Evolutionary conservation across 2,888 invertebrate species (phyloP), one percentile per base, ranked within the genome.

Genomic region (Melinaea menophilus): DNA sequence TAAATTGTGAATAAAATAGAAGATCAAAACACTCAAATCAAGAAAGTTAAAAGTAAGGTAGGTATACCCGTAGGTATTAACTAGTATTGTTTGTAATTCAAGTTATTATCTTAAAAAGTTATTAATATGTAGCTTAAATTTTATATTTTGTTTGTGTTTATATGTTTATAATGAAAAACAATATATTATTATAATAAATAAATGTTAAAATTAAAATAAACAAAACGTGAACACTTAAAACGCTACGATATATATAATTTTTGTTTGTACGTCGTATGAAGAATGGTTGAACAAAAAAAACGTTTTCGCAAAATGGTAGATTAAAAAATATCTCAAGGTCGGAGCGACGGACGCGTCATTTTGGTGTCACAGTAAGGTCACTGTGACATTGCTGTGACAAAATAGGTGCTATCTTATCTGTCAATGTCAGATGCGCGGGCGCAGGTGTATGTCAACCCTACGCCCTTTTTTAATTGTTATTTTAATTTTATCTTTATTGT

Each of bases 291-390:
- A 72, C 71, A 73, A 22, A 22, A 22, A 22, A 22, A 77, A 79
- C 75, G 79, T 86, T 84, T 86, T 89, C 76, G 89, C 90, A 79
- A 83, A 22, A 82, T 77, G 75, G 72, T 77, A 84, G 89, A 90
- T 90, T 88, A 90, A 90, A 90, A 89, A 90, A 85, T 80, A 87
- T 84, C 81, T 77, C 90, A 90, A 90, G 90, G 90, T 89, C 86
- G 84, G 77, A 76, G 77, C 84, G 81, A 81, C 82, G 75, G 72
- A 74, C 75, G 83, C 81, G 82, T 78, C 77, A 77, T 81, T 86
- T 87, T 81, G 80, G 82, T 86, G 90, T 87, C 90, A 90, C 87
- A 22, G 22, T 90, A 85, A 89, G 90, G 90, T 90, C 87, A 89
- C 84, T 88, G 86, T 90, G 90, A 90, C 90, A 89, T 90, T 90